Evolutionary conservation across 1,140 invertebrate genomes (phyloP), one percentile per base, ranked within the genome.

Genomic region (Lamellibrachia luymesi): DNA sequence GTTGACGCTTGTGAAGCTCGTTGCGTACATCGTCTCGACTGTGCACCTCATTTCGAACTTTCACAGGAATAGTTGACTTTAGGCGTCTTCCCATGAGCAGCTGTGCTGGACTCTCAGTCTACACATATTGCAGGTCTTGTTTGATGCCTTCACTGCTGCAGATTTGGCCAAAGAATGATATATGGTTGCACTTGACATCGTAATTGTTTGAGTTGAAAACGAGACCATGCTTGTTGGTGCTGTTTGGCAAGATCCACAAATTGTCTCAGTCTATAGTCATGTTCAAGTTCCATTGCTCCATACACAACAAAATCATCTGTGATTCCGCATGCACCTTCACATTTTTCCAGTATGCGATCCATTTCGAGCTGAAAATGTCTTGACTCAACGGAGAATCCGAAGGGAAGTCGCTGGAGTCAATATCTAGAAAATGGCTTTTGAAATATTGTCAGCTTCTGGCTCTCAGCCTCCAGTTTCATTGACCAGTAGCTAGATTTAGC

Each of bases 111-210:
- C 38, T 38, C 38, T 38, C 38, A 38, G 38, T 38, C 38, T 38
- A 38, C 38, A 38, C 38, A 38, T 38, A 38, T 38, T 38, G 38
- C 38, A 38, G 95, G 89, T 96, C 95, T 52, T 95, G 94, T 89
- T 95, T 95, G 1, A 97, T 92, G 4, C 96, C 96, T 91, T 95
- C 92, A 25, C 92, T 50, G 38, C 94, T 93, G 52, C 97, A 94
- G 10, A 95, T 93, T 92, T 96, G 95, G 7, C 96, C 96, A 90
- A 96, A 94, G 94, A 95, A 96, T 89, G 94, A 94, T 27, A 96
- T 93, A 92, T 95, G 93, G 64, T 27, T 52, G 64, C 94, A 38
- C 27, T 92, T 52, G 51, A 94, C 92, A 90, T 93, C 13, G 92
- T 52, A 93, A 93, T 95, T 92, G 25, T 90, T 50, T 7, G 38